Base-by-base conservation (phyloP, 2,113 vertebrate species). In the Bubo scandiacus region DNA sequence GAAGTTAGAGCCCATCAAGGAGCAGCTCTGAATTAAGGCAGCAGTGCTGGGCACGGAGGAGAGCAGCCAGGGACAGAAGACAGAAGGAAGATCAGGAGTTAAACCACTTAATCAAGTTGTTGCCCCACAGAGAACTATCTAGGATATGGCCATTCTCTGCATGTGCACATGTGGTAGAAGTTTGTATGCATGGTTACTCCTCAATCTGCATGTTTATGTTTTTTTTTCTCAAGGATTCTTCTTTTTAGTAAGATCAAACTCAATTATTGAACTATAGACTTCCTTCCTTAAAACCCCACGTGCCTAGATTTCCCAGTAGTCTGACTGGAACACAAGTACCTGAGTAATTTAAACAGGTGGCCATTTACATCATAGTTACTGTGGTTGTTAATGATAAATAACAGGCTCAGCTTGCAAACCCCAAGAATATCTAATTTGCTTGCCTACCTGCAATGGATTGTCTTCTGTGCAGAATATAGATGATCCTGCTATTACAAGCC, bases 381-480 rank as follows among this genome's bases (percentile, higher is more conserved):
- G 75, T 7, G 6, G 65, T 90, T 78, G 94, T 92, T 97, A 78
- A 89, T 52, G 75, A 88, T 81, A 83, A 95, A 78, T 93, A 90
- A 67, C 80, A 78, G 57, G 42, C 75, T 93, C 14, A 54, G 82
- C 42, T 86, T 81, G 63, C 75, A 90, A 90, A 84, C 55, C 42
- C 32, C 30, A 40, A 47, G 90, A 94, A 88, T 70, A 84, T 78
- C 72, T 88, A 36, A 90, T 94, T 93, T 78, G 59, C 80, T 90
- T 93, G 55, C 52, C 47, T 84, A 68, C 47, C 51, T 78, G 79
- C 86, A 34, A 5, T 84, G 61, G 26, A 25, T 88, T 86, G 55
- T 95, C 80, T 88, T 66, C 42, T 70, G 42, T 78, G 38, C 38
- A 66, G 82, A 90, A 90, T 96, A 72, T 27, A 92, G 92, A 92